A percentile compares a stretch with the other conserved stretches of the same genome.
Evolutionary conservation across 2,113 vertebrate species (phyloP).

Genomic region (Pelecanoides urinatrix): DNA sequence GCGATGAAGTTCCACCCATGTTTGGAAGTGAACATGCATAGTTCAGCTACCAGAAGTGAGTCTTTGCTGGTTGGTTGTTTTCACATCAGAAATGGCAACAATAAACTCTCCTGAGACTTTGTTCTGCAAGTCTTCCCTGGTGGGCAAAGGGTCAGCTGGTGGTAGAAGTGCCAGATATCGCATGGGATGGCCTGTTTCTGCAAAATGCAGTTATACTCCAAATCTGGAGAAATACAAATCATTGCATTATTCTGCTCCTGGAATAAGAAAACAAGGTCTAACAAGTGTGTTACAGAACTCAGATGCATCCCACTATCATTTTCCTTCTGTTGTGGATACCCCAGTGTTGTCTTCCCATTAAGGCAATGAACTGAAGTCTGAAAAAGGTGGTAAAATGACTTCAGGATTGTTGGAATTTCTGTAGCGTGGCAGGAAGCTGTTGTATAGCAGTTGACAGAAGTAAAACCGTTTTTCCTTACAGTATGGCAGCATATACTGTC

Average conservation of each 20-base stretch:
- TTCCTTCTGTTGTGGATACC: neutral
- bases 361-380: neutral
- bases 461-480: neutral
- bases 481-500: neutral
- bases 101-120: neutral
- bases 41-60: neutral
- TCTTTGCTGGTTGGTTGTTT: neutral
- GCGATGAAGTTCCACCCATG: rapidly evolving
- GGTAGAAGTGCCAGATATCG: neutral
- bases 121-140: neutral
- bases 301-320: neutral
- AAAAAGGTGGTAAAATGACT: neutral
- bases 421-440: neutral
- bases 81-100: neutral
- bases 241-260: neutral
- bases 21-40: neutral
- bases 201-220: neutral
- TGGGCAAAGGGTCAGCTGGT: neutral
- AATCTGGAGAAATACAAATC: neutral
- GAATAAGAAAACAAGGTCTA: neutral
- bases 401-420: neutral
- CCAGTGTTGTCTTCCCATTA: neutral
- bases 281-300: neutral
- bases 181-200: neutral
- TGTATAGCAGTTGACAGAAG: neutral